Evolutionary conservation across 2,113 vertebrate species (phyloP).

Genomic region (Columba janthina): DNA sequence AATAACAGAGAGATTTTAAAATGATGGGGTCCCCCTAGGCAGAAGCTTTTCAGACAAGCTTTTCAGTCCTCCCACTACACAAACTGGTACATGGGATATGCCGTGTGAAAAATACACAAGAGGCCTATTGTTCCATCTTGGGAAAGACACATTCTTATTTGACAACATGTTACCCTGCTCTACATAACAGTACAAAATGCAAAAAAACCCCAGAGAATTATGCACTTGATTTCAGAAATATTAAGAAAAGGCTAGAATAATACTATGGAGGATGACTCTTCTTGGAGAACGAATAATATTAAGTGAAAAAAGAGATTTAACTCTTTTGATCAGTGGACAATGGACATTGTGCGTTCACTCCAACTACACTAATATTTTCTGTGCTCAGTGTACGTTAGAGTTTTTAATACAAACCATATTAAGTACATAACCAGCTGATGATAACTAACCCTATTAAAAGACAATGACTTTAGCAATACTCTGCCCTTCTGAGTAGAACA

Average conservation of each 20-base stretch:
- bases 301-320: background rate
- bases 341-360: background rate
- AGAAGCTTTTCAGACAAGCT: background rate
- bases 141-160: background rate
- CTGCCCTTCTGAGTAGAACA: background rate
- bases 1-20: background rate
- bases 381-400: background rate
- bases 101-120: background rate
- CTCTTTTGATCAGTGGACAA: background rate
- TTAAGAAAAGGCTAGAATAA: background rate
- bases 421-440: background rate
- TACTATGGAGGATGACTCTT: background rate
- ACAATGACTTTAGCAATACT: background rate
- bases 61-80: background rate
- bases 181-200: background rate
- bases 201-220: background rate
- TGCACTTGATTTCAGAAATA: background rate
- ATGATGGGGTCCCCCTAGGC: background rate
- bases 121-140: background rate
- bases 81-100: background rate
- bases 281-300: background rate
- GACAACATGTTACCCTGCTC: background rate
- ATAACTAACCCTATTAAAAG: background rate
- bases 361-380: background rate
- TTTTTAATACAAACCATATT: background rate